phyloP scores from a whole-genome alignment of 37 sponge, comb jelly and placozoan species.

The Theonella swinhoei region DNA sequence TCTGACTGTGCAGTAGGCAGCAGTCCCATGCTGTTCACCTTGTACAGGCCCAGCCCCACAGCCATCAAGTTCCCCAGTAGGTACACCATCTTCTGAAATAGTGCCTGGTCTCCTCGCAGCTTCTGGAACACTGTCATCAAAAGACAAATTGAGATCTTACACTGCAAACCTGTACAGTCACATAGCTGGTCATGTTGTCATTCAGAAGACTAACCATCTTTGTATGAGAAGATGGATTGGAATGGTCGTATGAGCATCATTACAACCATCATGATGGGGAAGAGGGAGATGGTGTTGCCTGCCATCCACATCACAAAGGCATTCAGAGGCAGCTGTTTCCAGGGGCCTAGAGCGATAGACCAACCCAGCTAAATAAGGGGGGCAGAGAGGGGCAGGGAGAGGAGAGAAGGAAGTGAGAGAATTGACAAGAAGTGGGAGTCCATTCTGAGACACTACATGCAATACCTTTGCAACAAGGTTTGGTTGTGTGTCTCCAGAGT shows the following conservation, averaged over 20 bases:
- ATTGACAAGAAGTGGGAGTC: background rate
- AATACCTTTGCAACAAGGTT: conserved; percentile 61
- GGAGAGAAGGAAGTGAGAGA: background rate
- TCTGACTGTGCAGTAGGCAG: conserved; percentile 94
- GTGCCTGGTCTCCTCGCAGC: conserved; percentile 85
- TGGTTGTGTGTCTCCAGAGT: conserved; percentile 24
- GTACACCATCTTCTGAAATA: conserved; percentile 87
- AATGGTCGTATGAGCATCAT: conserved; percentile 94
- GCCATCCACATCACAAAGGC: conserved; percentile 94
- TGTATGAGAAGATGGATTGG: conserved; percentile 79
- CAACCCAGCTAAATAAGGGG: conserved; percentile 80
- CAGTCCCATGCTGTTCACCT: conserved; percentile 92
- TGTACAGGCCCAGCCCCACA: conserved; percentile 88
- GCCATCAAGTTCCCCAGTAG: conserved; percentile 83
- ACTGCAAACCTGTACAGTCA: too few relatives aligned
- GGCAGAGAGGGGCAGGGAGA: background rate
- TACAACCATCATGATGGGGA: conserved; percentile 98
- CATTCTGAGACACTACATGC: background rate
- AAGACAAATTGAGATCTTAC: too few relatives aligned
- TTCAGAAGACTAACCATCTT: conserved; percentile 56
- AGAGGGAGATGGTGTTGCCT: conserved; percentile 93
- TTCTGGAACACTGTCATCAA: conserved; percentile 60
- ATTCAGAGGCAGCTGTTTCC: conserved; percentile 98
- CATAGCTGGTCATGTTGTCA: too few relatives aligned
- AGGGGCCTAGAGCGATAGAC: conserved; percentile 92